A percentile compares a stretch with the other conserved stretches of the same genome.
Evolutionary conservation across 1,140 invertebrate species (phyloP).

Genomic region (Drosophila subobscura): DNA sequence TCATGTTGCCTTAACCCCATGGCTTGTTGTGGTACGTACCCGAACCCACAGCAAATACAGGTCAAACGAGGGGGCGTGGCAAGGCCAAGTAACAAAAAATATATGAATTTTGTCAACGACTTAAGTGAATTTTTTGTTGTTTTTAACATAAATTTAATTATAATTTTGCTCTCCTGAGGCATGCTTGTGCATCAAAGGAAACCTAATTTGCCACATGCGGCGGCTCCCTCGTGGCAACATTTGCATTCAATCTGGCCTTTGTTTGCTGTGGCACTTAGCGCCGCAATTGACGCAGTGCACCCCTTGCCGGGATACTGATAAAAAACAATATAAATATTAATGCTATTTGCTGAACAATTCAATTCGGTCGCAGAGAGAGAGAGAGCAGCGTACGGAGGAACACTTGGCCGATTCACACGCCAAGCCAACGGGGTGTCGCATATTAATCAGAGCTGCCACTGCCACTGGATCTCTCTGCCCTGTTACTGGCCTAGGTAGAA

Average conservation of each 20-base stretch:
- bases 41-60: constrained; percentile 15
- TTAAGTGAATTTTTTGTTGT: constrained; percentile 22
- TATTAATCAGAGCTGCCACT: constrained; percentile 65
- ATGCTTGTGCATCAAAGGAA: constrained; percentile 48
- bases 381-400: constrained; percentile 46
- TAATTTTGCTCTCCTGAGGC: constrained; percentile 1
- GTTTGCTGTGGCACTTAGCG: constrained; percentile 38
- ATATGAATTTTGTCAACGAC: constrained; percentile 6
- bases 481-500: constrained; percentile 21
- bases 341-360: constrained; percentile 80
- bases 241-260: constrained; percentile 45
- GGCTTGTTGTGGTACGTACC: not conserved
- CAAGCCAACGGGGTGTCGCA: constrained; percentile 66
- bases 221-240: constrained; percentile 49
- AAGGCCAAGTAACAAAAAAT: not conserved
- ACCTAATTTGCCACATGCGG: constrained; percentile 78
- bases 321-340: constrained; percentile 80
- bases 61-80: constrained; percentile 29
- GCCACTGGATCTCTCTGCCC: not conserved
- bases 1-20: constrained; percentile 44
- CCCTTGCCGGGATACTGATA: constrained; percentile 26
- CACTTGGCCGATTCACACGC: constrained; percentile 73
- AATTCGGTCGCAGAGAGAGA: constrained; percentile 40
- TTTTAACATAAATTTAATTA: constrained; percentile 1
- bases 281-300: constrained; percentile 62